Percentiles rank a stretch among this genome's conserved stretches.
These are phyloP conservation scores for Thymelicus sylvestris DNA, from an alignment of 2,888 invertebrate genomes.

Conservation along the genomic window DNA sequence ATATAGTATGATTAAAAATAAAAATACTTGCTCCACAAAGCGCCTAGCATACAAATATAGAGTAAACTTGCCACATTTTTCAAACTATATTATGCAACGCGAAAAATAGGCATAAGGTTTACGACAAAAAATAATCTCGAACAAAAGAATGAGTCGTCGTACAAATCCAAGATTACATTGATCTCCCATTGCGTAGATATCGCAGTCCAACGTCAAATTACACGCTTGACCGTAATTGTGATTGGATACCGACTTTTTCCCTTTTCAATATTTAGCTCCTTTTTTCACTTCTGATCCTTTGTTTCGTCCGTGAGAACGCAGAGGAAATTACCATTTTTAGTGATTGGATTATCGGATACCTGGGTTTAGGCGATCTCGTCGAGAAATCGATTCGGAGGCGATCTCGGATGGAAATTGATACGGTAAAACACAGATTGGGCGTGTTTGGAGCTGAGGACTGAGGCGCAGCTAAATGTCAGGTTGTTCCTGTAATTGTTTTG, in stretches of 20 bases:
- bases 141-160: conserved; percentile 33
- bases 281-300: conserved; percentile 71
- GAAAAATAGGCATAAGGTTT: background rate
- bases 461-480: background rate
- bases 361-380: conserved; percentile 62
- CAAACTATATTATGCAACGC: no score
- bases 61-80: no score
- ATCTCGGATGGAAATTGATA: conserved; percentile 60
- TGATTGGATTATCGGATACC: conserved; percentile 75
- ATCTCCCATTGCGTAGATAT: conserved; percentile 25
- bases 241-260: conserved; percentile 75
- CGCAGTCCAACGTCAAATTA: conserved; percentile 61
- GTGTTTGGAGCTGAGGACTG: conserved; percentile 42
- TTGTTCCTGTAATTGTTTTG: background rate
- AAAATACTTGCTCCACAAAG: no score
- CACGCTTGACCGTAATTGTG: conserved; percentile 68
- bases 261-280: conserved; percentile 52
- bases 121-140: conserved; percentile 23
- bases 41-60: no score
- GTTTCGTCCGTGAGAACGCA: conserved; percentile 78
- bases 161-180: conserved; percentile 27
- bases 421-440: conserved; percentile 69
- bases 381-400: conserved; percentile 60
- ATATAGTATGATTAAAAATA: no score
- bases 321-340: conserved; percentile 82